phyloP scores from a whole-genome alignment of 2,888 invertebrate genomes.

The Drosophila pseudotalamancana region DNA sequence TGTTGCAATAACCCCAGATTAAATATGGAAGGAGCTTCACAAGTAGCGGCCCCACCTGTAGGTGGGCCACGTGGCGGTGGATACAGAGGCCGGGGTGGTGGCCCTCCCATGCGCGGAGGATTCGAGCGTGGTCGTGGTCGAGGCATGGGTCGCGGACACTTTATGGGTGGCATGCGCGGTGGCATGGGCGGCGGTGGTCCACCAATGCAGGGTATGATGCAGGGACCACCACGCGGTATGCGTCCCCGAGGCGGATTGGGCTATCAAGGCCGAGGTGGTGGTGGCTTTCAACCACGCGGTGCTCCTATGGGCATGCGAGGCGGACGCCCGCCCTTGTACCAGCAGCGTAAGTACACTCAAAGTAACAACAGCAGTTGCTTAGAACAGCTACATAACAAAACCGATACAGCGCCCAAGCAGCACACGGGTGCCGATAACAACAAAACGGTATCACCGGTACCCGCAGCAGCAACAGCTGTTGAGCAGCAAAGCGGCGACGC shows the following conservation, averaged over 20 bases:
- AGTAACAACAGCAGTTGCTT: background rate
- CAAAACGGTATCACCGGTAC: conserved; percentile 82
- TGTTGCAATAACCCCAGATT: conserved; percentile 8
- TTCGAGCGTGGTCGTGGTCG: conserved; percentile 83
- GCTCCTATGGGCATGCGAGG: conserved; percentile 83
- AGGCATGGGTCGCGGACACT: conserved; percentile 84
- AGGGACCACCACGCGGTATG: conserved; percentile 79
- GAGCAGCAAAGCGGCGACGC: conserved; percentile 39
- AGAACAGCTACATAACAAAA: conserved; percentile 2
- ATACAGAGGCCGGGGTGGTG: conserved; percentile 82
- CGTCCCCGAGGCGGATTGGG: conserved; percentile 80
- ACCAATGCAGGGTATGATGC: conserved; percentile 79
- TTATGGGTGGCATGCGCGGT: conserved; percentile 81
- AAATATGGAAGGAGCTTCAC: conserved; percentile 76
- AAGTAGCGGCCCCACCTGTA: conserved; percentile 71
- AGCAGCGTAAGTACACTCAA: conserved; percentile 80
- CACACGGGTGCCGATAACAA: conserved; percentile 83
- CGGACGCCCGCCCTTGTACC: conserved; percentile 82
- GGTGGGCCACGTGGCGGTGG: conserved; percentile 81
- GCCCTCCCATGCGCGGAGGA: conserved; percentile 82
- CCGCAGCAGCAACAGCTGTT: conserved; percentile 57
- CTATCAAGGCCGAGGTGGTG: conserved; percentile 79
- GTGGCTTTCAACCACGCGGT: conserved; percentile 80
- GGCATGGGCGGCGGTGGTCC: conserved; percentile 81
- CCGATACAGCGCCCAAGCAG: conserved; percentile 77